Conservation (phyloP, 1,140 invertebrate species). For the Drosophila watanabei region DNA sequence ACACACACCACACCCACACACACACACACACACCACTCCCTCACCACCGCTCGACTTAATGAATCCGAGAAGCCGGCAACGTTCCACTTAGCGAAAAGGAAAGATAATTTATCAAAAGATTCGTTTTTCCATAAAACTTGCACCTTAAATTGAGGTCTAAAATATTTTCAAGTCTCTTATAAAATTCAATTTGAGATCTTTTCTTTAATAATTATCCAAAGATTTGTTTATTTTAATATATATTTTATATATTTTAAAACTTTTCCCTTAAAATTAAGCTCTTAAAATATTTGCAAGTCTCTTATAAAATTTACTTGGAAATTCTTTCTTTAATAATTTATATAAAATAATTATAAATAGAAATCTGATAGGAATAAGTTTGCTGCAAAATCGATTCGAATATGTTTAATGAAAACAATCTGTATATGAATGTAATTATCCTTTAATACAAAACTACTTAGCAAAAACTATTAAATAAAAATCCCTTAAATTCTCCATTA, state of each 20-base stretch:
- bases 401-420: no score
- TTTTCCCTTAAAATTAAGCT: neutral
- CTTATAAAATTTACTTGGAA: neutral
- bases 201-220: no score
- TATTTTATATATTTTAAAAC: no score
- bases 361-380: neutral
- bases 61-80: constrained; percentile 59
- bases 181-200: no score
- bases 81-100: constrained; percentile 25
- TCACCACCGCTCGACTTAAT: constrained; percentile 70
- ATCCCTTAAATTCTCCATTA: neutral
- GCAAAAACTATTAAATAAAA: neutral
- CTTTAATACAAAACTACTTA: neutral
- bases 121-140: no score
- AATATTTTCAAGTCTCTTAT: no score
- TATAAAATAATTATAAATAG: neutral
- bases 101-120: no score
- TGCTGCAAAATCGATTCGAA: no score
- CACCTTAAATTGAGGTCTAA: no score
- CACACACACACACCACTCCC: constrained; percentile 1
- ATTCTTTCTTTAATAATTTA: neutral
- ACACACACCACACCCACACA: constrained; percentile 24
- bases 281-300: neutral
- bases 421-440: neutral
- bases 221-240: no score